These are phyloP conservation scores for Eilema depressum DNA, from an alignment of 2,888 invertebrate species.

Conservation along the genomic window DNA sequence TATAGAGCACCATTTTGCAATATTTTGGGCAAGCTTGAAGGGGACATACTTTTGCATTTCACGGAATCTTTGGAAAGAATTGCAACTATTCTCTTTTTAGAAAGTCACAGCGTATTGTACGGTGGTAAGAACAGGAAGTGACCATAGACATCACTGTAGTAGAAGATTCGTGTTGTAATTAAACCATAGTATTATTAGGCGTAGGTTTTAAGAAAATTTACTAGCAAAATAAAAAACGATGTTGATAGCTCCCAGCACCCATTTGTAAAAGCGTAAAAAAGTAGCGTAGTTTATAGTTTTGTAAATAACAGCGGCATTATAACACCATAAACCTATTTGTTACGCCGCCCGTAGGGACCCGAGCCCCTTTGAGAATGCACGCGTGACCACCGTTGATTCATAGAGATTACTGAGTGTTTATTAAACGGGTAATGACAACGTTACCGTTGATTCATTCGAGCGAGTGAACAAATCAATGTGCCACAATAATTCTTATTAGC, in stretches of 20 bases:
- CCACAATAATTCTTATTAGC: conserved; percentile 66
- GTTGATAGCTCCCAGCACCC: conserved; percentile 9
- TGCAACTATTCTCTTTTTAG: not conserved
- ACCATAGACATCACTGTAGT: not conserved
- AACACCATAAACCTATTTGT: conserved; percentile 45
- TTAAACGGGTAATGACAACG: conserved; percentile 44
- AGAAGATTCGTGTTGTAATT: not conserved
- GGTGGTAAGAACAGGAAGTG: not conserved
- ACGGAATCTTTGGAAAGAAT: not conserved
- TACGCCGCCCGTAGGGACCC: conserved; percentile 29
- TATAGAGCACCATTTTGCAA: no score
- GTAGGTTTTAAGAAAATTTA: not conserved
- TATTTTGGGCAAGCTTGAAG: not conserved
- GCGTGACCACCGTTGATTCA: conserved; percentile 42
- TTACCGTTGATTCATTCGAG: conserved; percentile 42
- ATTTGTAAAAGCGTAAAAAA: conserved; percentile 21
- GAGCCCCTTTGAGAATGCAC: conserved; percentile 25
- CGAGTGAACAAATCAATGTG: conserved; percentile 53
- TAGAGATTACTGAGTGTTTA: conserved; percentile 46
- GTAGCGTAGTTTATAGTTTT: conserved; percentile 41
- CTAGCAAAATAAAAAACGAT: not conserved
- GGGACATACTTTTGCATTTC: no score
- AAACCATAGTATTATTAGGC: not conserved
- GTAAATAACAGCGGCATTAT: conserved; percentile 42
- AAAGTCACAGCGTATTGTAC: not conserved